Percentiles rank a stretch among this genome's conserved stretches.
Evolutionary conservation across 1,140 invertebrate species (phyloP).

Genomic region (Spodoptera frugiperda): DNA sequence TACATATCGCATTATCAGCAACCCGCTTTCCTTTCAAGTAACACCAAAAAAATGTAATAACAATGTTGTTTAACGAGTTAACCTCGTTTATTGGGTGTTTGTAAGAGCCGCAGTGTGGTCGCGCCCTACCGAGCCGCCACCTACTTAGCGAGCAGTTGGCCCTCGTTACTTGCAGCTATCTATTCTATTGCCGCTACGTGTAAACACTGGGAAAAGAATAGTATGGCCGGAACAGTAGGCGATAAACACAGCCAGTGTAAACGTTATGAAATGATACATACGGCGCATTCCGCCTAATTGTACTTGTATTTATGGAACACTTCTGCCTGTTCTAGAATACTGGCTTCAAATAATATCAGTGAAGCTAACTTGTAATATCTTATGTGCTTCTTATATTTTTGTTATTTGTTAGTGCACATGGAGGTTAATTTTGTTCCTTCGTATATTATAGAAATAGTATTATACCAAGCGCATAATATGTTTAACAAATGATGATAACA

Average conservation of each 20-base stretch:
- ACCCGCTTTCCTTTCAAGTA: too few species aligned
- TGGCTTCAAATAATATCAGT: constrained; percentile 10
- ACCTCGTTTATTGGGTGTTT: background rate
- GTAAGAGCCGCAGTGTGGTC: constrained; percentile 10
- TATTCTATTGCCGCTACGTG: constrained; percentile 69
- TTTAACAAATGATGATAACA: too few species aligned
- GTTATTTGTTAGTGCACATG: background rate
- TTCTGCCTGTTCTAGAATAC: constrained; percentile 40
- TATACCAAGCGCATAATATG: too few species aligned
- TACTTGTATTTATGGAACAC: constrained; percentile 31
- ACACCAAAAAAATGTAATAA: too few species aligned
- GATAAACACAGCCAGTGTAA: constrained; percentile 74
- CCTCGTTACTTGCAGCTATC: constrained; percentile 63
- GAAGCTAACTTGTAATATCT: background rate
- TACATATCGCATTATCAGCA: too few species aligned
- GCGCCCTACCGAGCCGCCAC: constrained; percentile 18
- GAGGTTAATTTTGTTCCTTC: too few species aligned
- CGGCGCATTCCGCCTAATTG: constrained; percentile 60
- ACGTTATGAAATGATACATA: constrained; percentile 81
- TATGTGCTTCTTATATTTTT: background rate
- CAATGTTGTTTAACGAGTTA: too few species aligned
- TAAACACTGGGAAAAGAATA: constrained; percentile 79
- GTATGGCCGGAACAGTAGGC: constrained; percentile 64
- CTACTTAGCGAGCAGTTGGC: constrained; percentile 67
- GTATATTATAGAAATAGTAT: too few species aligned